Evolutionary conservation across 2,113 vertebrate species (phyloP), one percentile per base, ranked within the genome.

Genomic region (Charina bottae): DNA sequence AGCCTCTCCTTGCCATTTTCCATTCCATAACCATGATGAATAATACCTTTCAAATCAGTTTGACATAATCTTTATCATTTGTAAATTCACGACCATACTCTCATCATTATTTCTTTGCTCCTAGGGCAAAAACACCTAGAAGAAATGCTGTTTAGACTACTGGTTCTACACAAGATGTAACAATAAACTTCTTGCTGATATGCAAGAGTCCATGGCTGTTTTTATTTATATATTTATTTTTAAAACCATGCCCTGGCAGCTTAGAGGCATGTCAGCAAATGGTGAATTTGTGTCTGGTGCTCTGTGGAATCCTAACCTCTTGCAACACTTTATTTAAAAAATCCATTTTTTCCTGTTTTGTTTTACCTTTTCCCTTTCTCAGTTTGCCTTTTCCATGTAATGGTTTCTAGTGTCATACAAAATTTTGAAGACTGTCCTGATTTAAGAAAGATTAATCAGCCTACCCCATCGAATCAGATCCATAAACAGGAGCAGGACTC

Each of bases 1-100:
- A 72, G 21, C 60, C 33, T 92, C n/a, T 19, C 68, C 42, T 84
- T 83, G 19, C 28, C 2, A 89, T 89, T 53, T 89, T 83, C 86
- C 53, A 60, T 68, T 89, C 46, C n/a, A 12, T 62, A 62, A 54
- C 12, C 1, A 88, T 92, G 86, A 88, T 83, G 49, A 92, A 89
- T 62, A 83, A 83, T 60, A 55, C 49, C 28, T 62, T 89, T 83
- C 56, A 62, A 54, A 62, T 54, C 11, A 60, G 56, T 62, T 84
- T 84, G 87, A 49, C 64, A 88, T 37, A 46, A 62, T 15, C 26
- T 83, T 56, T 58, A n/a, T 33, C 55, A 49, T 17, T 56, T 60
- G 55, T 59, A 87, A 88, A 92, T 91, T 60, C 49, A 86, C 1
- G 13, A 87, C 72, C 49, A 56, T 37, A 24, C 3, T 56, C 5